Evolutionary conservation across 2,888 invertebrate genomes (phyloP), one percentile per base, ranked within the genome.

Genomic region (Eupeodes latifasciatus): DNA sequence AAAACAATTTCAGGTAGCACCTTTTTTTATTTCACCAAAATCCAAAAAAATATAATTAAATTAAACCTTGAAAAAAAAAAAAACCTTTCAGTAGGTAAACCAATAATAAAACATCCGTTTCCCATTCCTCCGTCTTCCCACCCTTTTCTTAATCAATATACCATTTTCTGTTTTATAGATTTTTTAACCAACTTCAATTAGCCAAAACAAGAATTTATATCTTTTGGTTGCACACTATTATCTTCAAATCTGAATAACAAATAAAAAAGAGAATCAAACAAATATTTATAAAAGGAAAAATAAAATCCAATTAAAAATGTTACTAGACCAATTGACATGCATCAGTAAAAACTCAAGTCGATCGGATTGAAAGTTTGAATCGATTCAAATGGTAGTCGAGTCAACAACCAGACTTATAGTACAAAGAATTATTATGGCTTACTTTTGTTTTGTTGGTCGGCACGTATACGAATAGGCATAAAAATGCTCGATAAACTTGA

Each of bases 251-350:
- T 81, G 75, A 44, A 71, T 64, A 85, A 61, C 16, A 75, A 49
- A 47, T 47, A 53, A 27, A 53, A 49, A 55, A 19, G 49, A 53
- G 1, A 19, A 47, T 51, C 51, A 66, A 66, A 72, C 78, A 12
- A 34, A 81, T 44, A 55, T 72, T 19, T 1, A 19, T 1, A 19
- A 47, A 78, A 85, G 85, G 16, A 40, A 71, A 57, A 57, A 76
- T 47, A 78, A 88, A 88, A 88, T 81, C 88, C 88, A 88, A 88
- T 88, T 88, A 88, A 88, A 81, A 81, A 74, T 59, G 64, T 85
- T 81, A 88, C 40, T 85, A 81, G 85, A 85, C 81, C 85, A 88
- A 88, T 88, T 88, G 88, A 85, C 81, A 88, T 88, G 88, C 81
- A 81, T 85, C 85, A 85, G 78, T 75, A 53, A 12, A 27, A 64